These are phyloP conservation scores for Nesogale talazaci DNA, from an alignment of 2,113 vertebrate genomes.

Conservation along the genomic window DNA sequence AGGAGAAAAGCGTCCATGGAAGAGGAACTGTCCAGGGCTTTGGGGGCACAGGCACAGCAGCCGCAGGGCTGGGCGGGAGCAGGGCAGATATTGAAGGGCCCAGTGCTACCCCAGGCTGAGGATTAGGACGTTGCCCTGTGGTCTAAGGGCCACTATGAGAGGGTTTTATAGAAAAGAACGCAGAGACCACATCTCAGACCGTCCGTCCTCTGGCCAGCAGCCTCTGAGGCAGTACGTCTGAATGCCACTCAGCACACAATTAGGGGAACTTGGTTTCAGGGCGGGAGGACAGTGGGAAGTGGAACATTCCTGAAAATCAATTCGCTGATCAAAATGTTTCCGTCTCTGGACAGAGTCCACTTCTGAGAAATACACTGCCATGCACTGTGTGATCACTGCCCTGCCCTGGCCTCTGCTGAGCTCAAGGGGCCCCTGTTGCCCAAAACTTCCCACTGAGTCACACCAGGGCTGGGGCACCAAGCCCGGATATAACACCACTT, in stretches of 20 bases:
- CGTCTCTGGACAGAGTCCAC: neutral
- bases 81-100: neutral
- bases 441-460: constrained; percentile 4
- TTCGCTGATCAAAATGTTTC: neutral
- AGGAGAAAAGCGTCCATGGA: neutral
- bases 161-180: neutral
- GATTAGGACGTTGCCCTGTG: neutral
- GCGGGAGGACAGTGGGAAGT: neutral
- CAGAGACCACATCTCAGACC: neutral
- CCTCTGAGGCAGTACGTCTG: rapidly evolving
- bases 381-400: neutral
- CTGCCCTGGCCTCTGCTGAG: neutral
- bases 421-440: neutral
- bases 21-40: neutral
- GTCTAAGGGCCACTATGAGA: neutral
- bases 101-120: neutral
- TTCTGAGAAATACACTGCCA: neutral
- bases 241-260: rapidly evolving
- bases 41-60: neutral
- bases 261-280: neutral
- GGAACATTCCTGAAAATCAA: neutral
- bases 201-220: too few relatives aligned
- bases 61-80: neutral
- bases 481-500: constrained; percentile 20
- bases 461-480: constrained; percentile 20